Base-by-base conservation (phyloP, 1,140 invertebrate genomes). In the Stenopsyche tienmushanensis region DNA sequence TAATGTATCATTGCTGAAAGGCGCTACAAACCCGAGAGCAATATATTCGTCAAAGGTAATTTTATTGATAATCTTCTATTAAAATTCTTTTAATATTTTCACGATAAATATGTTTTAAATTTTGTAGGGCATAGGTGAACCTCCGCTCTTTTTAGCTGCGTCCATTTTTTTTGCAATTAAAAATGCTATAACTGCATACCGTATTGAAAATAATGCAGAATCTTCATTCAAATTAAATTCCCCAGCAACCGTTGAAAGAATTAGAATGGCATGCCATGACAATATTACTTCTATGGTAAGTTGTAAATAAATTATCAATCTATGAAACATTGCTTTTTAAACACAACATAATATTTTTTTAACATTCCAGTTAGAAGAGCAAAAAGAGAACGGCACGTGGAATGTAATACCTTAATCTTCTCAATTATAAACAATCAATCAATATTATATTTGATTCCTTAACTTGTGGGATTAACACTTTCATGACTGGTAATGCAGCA, bases 31-130 rank as follows among this genome's bases (percentile, higher is more conserved):
- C 83, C 89, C 90, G 7, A 84, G 89, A 73, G 95, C 94, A 47
- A 90, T 98, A 5, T 97, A 91, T 76, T 97, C 95, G 0, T 97
- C 95, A 5, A 98, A 98, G 86, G 93, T 93, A 73, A 15, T 59
- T 65, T 18, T 26, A 2, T 53, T 17, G n/a, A n/a, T 50, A 24
- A 44, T 24, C 5, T 7, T 9, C 7, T 49, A 49, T 18, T 49
- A 10, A 60, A 60, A 5, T 17, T 57, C 8, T 26, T 8, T 54
- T 24, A 50, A 13, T 24, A 50, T 13, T 29, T 29, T 26, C 23
- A 53, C 18, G 50, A 7, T 20, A 54, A n/a, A 20, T 41, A 41
- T 20, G 42, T 42, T 9, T 57, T 57, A 39, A 3, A 20, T 18
- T 2, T 18, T 41, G 15, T 62, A 93, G 92, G 96, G 94, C 67